Conservation (phyloP, 2,888 invertebrate genomes). For the Diploptera punctata region DNA sequence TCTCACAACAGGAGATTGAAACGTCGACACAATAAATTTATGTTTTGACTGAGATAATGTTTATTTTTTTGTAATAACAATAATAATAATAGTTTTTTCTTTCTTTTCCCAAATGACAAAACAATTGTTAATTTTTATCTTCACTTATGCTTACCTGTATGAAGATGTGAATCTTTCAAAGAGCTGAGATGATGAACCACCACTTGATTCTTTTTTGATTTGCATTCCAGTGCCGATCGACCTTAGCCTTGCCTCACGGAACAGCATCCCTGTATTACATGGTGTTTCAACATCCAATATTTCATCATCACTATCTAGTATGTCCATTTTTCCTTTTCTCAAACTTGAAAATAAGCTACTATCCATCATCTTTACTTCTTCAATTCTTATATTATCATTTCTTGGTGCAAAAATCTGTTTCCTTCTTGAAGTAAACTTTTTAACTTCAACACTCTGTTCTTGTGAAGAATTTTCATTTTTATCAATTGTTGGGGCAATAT, state of each 20-base stretch:
- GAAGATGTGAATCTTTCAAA: neutral
- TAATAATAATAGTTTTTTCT: too few species aligned
- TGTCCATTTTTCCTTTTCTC: neutral
- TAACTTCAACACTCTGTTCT: too few species aligned
- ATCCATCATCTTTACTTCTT: neutral
- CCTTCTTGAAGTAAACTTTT: too few species aligned
- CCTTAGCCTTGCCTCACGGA: neutral
- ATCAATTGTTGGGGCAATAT: too few species aligned
- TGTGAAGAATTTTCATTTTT: too few species aligned
- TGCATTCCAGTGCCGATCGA: neutral
- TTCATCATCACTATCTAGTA: neutral
- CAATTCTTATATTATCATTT: neutral
- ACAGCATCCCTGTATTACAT: neutral
- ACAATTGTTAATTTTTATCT: neutral
- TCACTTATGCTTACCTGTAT: neutral
- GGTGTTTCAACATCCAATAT: conserved; percentile 1
- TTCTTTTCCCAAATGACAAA: too few species aligned
- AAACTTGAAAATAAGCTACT: neutral
- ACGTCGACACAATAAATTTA: too few species aligned
- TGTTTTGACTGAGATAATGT: too few species aligned
- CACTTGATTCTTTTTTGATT: neutral
- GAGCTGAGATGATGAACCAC: neutral
- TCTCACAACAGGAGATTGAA: too few species aligned
- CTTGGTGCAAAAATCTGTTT: neutral
- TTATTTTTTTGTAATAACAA: too few species aligned